phyloP scores from a whole-genome alignment of 2,113 vertebrate species.

The Chamaetylas fuelleborni region DNA sequence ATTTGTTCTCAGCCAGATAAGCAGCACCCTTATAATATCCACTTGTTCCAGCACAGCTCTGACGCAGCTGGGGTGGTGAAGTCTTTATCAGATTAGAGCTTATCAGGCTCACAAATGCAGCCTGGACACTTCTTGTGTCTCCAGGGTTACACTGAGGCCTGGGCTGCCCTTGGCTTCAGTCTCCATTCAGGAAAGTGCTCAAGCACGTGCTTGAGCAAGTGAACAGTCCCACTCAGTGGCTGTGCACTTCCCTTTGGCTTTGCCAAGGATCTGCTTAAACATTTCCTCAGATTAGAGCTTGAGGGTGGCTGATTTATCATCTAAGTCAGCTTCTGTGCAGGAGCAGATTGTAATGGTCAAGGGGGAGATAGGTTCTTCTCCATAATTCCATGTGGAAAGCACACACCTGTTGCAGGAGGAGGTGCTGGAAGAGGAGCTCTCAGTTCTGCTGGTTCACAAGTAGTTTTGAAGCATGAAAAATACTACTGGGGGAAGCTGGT shows the following conservation, averaged over 20 bases:
- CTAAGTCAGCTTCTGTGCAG: background rate
- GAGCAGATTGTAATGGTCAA: background rate
- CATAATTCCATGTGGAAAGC: background rate
- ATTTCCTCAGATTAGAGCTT: background rate
- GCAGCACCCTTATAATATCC: constrained; percentile 19
- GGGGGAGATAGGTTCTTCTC: background rate
- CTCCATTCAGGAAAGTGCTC: background rate
- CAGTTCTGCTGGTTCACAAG: background rate
- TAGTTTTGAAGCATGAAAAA: background rate
- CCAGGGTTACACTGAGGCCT: background rate
- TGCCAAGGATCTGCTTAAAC: background rate
- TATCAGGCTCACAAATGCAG: constrained; percentile 21
- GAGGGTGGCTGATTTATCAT: background rate
- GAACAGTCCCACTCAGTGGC: background rate
- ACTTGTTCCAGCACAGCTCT: background rate
- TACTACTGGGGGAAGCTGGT: background rate
- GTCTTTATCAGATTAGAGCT: constrained; percentile 37
- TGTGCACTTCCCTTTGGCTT: background rate
- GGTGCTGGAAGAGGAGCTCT: background rate
- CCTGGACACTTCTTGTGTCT: background rate
- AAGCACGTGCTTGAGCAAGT: background rate
- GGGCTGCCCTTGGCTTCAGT: background rate
- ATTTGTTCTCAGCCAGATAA: constrained; percentile 52
- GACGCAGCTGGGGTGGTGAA: constrained; percentile 7
- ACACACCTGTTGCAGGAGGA: background rate